A percentile compares a stretch with the other conserved stretches of the same genome.
Evolutionary conservation across 1,140 invertebrate genomes (phyloP).

Genomic region (Atta cephalotes): DNA sequence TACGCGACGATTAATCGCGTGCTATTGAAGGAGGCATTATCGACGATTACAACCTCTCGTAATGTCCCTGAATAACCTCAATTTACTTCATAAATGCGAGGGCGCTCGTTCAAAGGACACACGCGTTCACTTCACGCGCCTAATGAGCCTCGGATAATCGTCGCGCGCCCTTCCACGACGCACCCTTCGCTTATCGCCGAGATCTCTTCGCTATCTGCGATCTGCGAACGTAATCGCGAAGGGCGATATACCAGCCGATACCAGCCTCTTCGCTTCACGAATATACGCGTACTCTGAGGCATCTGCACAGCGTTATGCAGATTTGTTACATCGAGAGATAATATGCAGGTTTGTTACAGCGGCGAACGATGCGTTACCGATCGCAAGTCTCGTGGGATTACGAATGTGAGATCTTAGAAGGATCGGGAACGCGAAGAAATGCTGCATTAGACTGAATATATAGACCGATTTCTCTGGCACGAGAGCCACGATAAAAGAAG

Average conservation of each 20-base stretch:
- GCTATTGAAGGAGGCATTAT: not conserved
- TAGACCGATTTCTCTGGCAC: no score
- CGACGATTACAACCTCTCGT: conserved; percentile 19
- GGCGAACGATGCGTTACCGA: conserved; percentile 53
- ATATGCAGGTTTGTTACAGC: conserved; percentile 58
- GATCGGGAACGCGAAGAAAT: not conserved
- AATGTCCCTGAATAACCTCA: conserved; percentile 47
- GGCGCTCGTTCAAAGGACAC: conserved; percentile 46
- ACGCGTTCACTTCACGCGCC: conserved; percentile 50
- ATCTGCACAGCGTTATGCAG: conserved; percentile 57
- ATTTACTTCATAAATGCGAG: conserved; percentile 49
- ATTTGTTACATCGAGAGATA: conserved; percentile 56
- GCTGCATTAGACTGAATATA: no score
- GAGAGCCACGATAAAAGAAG: not conserved
- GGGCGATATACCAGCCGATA: conserved; percentile 21
- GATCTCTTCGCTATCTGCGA: conserved; percentile 54
- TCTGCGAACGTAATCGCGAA: conserved; percentile 56
- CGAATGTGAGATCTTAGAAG: not conserved
- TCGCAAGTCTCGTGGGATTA: conserved; percentile 21
- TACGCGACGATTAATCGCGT: conserved; percentile 8
- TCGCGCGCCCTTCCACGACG: conserved; percentile 31
- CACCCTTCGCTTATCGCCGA: conserved; percentile 37
- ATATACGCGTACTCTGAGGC: not conserved
- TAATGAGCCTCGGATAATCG: conserved; percentile 63
- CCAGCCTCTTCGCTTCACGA: not conserved